Evolutionary conservation across 2,888 invertebrate species (phyloP), one percentile per base, ranked within the genome.

Genomic region (Phorcus lineatus): DNA sequence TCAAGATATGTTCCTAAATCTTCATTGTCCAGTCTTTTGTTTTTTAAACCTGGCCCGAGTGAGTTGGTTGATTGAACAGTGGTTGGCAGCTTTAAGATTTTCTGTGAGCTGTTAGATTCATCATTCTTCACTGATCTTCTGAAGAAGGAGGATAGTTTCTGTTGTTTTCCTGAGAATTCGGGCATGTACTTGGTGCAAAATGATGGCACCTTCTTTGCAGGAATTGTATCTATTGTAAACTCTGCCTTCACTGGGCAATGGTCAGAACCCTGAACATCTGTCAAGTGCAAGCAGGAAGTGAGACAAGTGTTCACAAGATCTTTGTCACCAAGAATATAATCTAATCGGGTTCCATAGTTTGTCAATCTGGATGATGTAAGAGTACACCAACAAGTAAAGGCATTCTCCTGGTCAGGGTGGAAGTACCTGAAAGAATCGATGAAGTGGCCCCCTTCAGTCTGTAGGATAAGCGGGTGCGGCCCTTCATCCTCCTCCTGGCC

Each of bases 331-430:
- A 94, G 85, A 36, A 94, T 93, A 85, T 94, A 94, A 88, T 94
- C 94, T 47, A 94, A 92, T 52, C 94, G 88, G 9, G 93, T 91
- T 6, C 94, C 94, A 85, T 93, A 94, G 88, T 94, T 94, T 9
- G 93, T 94, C 19, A 89, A 88, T 62, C 94, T 86, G 3, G 94
- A 94, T 67, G 93, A 93, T 0, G 93, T 92, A 52, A 88, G 82
- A 0, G 93, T 93, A 80, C 91, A 91, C 94, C 94, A 94, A 86
- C 94, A 94, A 4, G 94, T 94, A 87, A 91, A 94, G 2, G 93
- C 93, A 40, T 93, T 90, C 55, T 87, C 85, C 74, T 89, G 81
- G 9, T 87, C 82, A 3, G 94, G 94, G 84, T 94, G 90, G n/a
- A 94, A 89, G 57, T 91, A 87, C 31, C 94, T 91, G 83, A 93